These are phyloP conservation scores for Phrynosoma blainvillii DNA, from an alignment of 2,113 vertebrate genomes.

Conservation along the genomic window DNA sequence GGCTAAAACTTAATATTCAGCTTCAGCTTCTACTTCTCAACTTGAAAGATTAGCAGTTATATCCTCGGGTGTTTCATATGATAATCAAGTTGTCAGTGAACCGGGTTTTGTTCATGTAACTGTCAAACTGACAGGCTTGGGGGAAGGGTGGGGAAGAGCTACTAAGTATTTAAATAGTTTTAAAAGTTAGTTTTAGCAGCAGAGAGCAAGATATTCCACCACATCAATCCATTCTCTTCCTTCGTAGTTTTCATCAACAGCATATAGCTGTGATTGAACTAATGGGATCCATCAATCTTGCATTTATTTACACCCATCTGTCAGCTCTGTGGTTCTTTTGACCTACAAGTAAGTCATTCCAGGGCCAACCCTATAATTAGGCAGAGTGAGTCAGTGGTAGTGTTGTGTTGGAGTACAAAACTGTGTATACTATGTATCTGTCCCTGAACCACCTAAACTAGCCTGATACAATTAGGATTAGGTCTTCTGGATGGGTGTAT, in stretches of 20 bases:
- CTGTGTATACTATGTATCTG: too few relatives aligned
- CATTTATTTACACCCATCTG: too few relatives aligned
- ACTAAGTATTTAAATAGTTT: conserved; percentile 51
- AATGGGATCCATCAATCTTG: neutral
- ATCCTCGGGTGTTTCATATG: conserved; percentile 48
- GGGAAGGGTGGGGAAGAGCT: conserved; percentile 47
- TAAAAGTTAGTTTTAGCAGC: conserved; percentile 39
- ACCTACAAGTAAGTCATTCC: too few relatives aligned
- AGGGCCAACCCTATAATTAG: too few relatives aligned
- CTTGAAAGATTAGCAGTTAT: conserved; percentile 43
- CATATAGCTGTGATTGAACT: neutral
- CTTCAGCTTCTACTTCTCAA: conserved; percentile 33
- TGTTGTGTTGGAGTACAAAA: too few relatives aligned
- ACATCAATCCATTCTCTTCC: conserved; percentile 35
- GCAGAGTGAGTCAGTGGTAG: too few relatives aligned
- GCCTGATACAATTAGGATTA: too few relatives aligned
- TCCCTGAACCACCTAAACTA: too few relatives aligned
- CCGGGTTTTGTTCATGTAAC: conserved; percentile 49
- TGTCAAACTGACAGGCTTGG: conserved; percentile 57
- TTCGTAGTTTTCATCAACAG: neutral
- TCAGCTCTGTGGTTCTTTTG: too few relatives aligned
- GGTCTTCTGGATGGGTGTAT: too few relatives aligned
- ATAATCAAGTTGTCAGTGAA: conserved; percentile 52
- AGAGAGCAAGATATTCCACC: conserved; percentile 9
- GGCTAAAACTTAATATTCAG: conserved; percentile 45